These are phyloP conservation scores for Arnoldichthys spilopterus DNA, from an alignment of 2,797 vertebrate genomes.

Conservation along the genomic window DNA sequence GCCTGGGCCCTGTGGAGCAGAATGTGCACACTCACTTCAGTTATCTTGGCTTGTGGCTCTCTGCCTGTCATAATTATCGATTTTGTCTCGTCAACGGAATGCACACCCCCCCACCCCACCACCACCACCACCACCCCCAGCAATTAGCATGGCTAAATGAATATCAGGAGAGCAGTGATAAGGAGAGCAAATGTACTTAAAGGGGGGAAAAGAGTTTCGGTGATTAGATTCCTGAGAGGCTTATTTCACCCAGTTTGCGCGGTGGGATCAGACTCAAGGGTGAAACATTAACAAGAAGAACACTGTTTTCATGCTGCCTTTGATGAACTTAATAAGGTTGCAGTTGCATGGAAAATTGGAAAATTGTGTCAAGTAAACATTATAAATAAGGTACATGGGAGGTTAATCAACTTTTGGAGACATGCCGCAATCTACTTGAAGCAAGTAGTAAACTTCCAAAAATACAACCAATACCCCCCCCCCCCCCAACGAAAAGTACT, in stretches of 20 bases:
- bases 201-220: conserved; percentile 20
- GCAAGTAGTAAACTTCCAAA: no score
- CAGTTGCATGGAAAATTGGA: not conserved
- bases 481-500: no score
- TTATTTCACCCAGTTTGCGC: conserved; percentile 40
- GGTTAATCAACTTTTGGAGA: not conserved
- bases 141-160: conserved; percentile 62
- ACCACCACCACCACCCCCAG: no score
- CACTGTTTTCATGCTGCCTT: not conserved
- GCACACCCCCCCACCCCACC: conserved; percentile 38
- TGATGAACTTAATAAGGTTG: conserved; percentile 8
- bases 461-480: no score
- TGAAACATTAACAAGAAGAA: conserved; percentile 52
- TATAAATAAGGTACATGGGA: conserved; percentile 1
- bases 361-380: conserved; percentile 10
- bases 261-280: conserved; percentile 33
- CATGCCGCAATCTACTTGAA: not conserved
- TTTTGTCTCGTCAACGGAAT: conserved; percentile 66
- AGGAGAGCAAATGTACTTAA: conserved; percentile 57
- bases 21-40: conserved; percentile 35
- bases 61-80: conserved; percentile 67
- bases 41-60: conserved; percentile 46
- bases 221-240: conserved; percentile 54
- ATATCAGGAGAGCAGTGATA: conserved; percentile 71
- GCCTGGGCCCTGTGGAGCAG: not conserved